These are phyloP conservation scores for Solenodon paradoxus DNA, from an alignment of 2,113 vertebrate genomes.

Conservation along the genomic window DNA sequence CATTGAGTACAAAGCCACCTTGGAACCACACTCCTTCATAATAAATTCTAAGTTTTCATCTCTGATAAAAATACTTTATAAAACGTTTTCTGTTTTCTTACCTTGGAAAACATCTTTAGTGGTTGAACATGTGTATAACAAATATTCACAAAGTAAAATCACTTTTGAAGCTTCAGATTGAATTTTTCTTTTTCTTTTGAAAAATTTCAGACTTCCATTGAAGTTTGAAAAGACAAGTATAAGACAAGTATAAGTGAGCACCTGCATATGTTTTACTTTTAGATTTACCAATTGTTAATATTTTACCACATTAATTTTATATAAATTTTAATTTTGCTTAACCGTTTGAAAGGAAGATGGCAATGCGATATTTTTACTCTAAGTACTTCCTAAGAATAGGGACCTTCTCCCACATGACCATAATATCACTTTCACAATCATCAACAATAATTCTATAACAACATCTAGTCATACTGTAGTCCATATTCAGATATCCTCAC, in stretches of 20 bases:
- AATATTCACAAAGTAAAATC: background rate
- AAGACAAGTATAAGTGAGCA: background rate
- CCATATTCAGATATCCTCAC: background rate
- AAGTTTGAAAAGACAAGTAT: background rate
- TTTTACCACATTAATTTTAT: background rate
- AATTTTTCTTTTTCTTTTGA: background rate
- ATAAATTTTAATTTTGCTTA: background rate
- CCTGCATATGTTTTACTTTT: background rate
- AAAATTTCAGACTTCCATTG: background rate
- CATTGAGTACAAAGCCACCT: too few relatives aligned
- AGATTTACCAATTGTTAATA: background rate
- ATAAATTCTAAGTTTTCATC: too few relatives aligned
- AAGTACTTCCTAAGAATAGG: background rate
- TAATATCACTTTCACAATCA: background rate
- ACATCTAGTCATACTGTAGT: background rate
- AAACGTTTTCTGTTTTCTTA: background rate
- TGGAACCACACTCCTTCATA: too few relatives aligned
- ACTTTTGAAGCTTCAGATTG: background rate
- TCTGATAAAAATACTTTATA: background rate
- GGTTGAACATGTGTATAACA: background rate
- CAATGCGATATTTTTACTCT: background rate
- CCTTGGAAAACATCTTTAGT: background rate
- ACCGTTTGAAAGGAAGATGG: background rate
- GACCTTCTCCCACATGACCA: background rate
- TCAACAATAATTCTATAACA: background rate